These are phyloP conservation scores for Chelon labrosus DNA, from an alignment of 2,797 vertebrate genomes.

Conservation along the genomic window DNA sequence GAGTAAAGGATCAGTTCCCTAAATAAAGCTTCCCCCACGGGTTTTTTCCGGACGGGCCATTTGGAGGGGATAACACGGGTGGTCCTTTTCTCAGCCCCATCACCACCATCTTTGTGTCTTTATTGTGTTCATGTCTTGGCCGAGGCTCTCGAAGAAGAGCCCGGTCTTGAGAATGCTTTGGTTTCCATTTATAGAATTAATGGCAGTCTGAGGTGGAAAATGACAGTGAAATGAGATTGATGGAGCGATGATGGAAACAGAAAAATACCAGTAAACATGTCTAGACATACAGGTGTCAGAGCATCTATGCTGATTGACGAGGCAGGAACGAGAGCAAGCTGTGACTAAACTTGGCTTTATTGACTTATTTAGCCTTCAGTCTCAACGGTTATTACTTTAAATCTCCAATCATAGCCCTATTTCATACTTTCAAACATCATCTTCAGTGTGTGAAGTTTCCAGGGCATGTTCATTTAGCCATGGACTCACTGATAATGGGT, in stretches of 20 bases:
- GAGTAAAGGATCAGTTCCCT: slow-evolving; percentile 72
- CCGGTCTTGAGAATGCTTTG: slow-evolving; percentile 83
- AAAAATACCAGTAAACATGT: slow-evolving; percentile 71
- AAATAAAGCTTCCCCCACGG: slow-evolving; percentile 74
- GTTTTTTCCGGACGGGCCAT: slow-evolving; percentile 50
- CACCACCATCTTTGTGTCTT: slow-evolving; percentile 47
- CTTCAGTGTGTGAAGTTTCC: slow-evolving; percentile 59
- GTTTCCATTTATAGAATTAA: slow-evolving; percentile 82
- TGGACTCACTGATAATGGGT: slow-evolving; percentile 46
- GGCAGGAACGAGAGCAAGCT: slow-evolving; percentile 65
- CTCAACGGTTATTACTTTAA: slow-evolving; percentile 61
- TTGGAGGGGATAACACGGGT: slow-evolving; percentile 59
- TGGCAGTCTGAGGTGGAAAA: slow-evolving; percentile 77
- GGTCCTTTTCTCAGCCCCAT: slow-evolving; percentile 56
- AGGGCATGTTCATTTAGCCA: slow-evolving; percentile 73
- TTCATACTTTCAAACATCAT: slow-evolving; percentile 71
- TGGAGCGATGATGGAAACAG: slow-evolving; percentile 73
- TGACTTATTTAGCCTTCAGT: slow-evolving; percentile 72
- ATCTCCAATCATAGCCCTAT: slow-evolving; percentile 71
- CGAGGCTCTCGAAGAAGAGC: slow-evolving; percentile 55
- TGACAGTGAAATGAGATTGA: slow-evolving; percentile 72
- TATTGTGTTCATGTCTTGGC: slow-evolving; percentile 73
- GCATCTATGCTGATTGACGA: slow-evolving; percentile 57
- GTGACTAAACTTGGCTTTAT: slow-evolving; percentile 81
- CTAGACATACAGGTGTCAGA: slow-evolving; percentile 68